Percentiles rank a stretch among this genome's conserved stretches.
Evolutionary conservation across 2,888 invertebrate genomes (phyloP).

Genomic region (Macrostomum cliftonense): DNA sequence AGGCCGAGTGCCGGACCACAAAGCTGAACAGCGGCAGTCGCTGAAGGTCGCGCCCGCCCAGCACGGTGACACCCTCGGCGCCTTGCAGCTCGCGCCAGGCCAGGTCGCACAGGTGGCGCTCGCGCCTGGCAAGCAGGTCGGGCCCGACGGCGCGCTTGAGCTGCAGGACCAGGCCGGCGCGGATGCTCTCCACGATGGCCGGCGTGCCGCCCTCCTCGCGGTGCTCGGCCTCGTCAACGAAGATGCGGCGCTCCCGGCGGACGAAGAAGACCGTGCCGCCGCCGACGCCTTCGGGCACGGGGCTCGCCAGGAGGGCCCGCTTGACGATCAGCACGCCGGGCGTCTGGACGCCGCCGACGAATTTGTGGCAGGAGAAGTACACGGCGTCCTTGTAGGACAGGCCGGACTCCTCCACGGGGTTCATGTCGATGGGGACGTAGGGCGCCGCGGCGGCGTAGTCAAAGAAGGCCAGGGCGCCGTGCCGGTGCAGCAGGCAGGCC

Average conservation of each 20-base stretch:
- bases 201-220: slow-evolving; percentile 54
- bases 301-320: slow-evolving; percentile 40
- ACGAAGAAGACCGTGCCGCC: slow-evolving; percentile 11
- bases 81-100: slow-evolving; percentile 43
- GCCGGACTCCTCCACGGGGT: slow-evolving; percentile 51
- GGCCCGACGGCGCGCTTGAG: slow-evolving; percentile 60
- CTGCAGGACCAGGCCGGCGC: slow-evolving; percentile 67
- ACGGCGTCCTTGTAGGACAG: slow-evolving; percentile 65
- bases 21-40: slow-evolving; percentile 63
- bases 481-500: slow-evolving; percentile 58
- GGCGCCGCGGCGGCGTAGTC: slow-evolving; percentile 68
- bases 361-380: slow-evolving; percentile 72
- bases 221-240: slow-evolving; percentile 35
- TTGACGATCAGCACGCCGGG: slow-evolving; percentile 53
- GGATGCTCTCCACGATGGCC: slow-evolving; percentile 58
- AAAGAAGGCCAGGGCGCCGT: slow-evolving; percentile 68
- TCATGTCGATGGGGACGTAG: slow-evolving; percentile 60
- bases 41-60: slow-evolving; percentile 45
- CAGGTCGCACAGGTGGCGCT: slow-evolving; percentile 46
- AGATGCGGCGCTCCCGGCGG: slow-evolving; percentile 9
- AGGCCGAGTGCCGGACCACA: slow-evolving; percentile 53
- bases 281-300: slow-evolving; percentile 5
- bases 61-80: slow-evolving; percentile 45
- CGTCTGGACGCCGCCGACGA: slow-evolving; percentile 70
- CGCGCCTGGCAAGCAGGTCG: slow-evolving; percentile 47